Conservation (phyloP, 1,140 invertebrate species). For the Schmidtea mediterranea region DNA sequence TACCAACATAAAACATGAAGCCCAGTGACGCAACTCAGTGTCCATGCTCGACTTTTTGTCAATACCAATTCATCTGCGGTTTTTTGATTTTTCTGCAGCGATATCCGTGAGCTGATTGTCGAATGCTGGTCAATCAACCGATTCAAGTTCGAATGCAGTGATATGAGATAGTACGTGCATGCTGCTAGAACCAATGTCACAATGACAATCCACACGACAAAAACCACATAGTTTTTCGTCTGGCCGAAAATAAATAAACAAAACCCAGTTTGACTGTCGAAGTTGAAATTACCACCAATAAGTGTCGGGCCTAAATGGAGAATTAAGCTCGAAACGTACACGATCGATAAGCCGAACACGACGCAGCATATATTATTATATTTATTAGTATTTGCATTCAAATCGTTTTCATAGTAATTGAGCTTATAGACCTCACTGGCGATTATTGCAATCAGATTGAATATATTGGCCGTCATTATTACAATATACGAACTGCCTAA, state of each 20-base stretch:
- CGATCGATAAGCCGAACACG: constrained; percentile 20
- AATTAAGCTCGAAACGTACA: constrained; percentile 22
- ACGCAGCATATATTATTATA: constrained; percentile 20
- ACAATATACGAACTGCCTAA: constrained; percentile 20
- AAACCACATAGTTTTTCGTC: constrained; percentile 20
- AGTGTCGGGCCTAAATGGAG: constrained; percentile 25
- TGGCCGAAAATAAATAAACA: constrained; percentile 21
- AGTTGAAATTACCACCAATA: constrained; percentile 24
- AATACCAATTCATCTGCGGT: constrained; percentile 12
- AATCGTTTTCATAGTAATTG: constrained; percentile 18
- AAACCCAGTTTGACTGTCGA: constrained; percentile 20
- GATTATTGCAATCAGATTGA: constrained; percentile 25
- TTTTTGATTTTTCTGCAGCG: constrained; percentile 12
- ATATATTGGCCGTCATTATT: constrained; percentile 19
- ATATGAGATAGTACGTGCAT: constrained; percentile 15
- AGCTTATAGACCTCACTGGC: constrained; percentile 22
- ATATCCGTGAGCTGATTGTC: not conserved
- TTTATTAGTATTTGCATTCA: constrained; percentile 14
- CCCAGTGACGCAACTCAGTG: constrained; percentile 17
- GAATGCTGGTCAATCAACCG: constrained; percentile 14
- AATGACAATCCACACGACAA: constrained; percentile 24
- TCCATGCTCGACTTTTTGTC: constrained; percentile 17
- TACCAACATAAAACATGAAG: constrained; percentile 23
- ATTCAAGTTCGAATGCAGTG: constrained; percentile 14
- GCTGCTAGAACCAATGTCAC: constrained; percentile 17